Conservation (phyloP, 1,140 invertebrate species). For the Brachionus koreanus region DNA sequence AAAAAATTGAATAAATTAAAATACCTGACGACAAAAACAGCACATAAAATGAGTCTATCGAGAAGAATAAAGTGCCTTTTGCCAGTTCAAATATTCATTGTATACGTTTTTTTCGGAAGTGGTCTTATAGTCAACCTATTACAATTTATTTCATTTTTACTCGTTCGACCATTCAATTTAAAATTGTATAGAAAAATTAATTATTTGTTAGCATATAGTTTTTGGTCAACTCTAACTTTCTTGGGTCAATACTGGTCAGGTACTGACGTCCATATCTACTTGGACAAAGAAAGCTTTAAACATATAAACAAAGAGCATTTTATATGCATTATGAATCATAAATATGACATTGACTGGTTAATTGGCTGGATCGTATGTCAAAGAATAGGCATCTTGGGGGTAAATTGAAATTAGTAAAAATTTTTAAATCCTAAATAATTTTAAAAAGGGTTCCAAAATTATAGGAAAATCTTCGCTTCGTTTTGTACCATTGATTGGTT, state of each 20-base stretch:
- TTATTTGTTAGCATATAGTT: conserved; percentile 80
- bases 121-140: conserved; percentile 77
- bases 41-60: neutral
- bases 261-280: conserved; percentile 69
- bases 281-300: conserved; percentile 72
- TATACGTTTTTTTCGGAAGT: conserved; percentile 81
- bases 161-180: conserved; percentile 55
- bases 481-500: conserved; percentile 84
- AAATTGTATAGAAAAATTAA: conserved; percentile 76
- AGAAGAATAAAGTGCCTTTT: conserved; percentile 47
- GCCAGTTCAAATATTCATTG: conserved; percentile 70
- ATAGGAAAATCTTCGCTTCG: conserved; percentile 86
- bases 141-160: conserved; percentile 50
- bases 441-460: conserved; percentile 78
- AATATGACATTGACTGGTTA: conserved; percentile 90
- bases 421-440: conserved; percentile 36
- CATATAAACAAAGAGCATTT: conserved; percentile 81
- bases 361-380: conserved; percentile 73
- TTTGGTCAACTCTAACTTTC: conserved; percentile 64
- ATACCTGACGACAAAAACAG: neutral
- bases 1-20: neutral
- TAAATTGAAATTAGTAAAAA: neutral
- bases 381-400: conserved; percentile 10
- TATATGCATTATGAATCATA: conserved; percentile 86
- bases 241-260: conserved; percentile 83